Percentiles rank a stretch among this genome's conserved stretches.
phyloP scores from a whole-genome alignment of 2,797 vertebrate genomes.

The Distichodus sexfasciatus region DNA sequence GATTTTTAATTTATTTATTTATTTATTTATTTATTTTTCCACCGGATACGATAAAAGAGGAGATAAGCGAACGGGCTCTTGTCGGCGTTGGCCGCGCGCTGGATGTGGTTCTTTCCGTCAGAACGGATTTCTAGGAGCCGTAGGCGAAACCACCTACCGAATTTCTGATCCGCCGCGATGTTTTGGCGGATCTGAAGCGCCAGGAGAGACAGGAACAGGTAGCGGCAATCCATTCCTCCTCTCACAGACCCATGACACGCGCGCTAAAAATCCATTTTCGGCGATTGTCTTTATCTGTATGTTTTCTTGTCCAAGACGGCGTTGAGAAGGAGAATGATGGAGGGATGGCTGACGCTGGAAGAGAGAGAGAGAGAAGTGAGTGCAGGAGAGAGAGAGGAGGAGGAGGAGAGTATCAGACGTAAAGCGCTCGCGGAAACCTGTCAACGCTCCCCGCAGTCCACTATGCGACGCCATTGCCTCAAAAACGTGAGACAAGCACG shows the following conservation, averaged over 20 bases:
- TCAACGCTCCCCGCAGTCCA: conserved; percentile 41
- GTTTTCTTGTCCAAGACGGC: not conserved
- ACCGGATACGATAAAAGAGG: too few relatives aligned
- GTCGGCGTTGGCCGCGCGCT: too few relatives aligned
- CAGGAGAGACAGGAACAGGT: conserved; percentile 45
- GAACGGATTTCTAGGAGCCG: not conserved
- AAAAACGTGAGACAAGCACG: too few relatives aligned
- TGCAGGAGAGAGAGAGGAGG: not conserved
- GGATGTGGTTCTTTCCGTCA: too few relatives aligned
- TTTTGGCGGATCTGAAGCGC: conserved; percentile 20
- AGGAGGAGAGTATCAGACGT: conserved; percentile 30
- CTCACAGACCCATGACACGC: conserved; percentile 45
- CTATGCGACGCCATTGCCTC: too few relatives aligned
- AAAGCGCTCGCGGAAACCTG: conserved; percentile 11
- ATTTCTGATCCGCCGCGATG: conserved; percentile 53
- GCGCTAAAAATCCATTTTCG: conserved; percentile 48
- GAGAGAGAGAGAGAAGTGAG: conserved; percentile 8
- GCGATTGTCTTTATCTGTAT: not conserved
- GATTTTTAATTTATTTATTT: too few relatives aligned
- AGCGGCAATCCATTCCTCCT: conserved; percentile 55
- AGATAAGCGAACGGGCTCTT: too few relatives aligned
- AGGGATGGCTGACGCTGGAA: conserved; percentile 16
- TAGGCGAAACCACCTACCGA: conserved; percentile 54
- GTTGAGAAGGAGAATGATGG: conserved; percentile 4
- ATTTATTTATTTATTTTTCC: too few relatives aligned